Conservation (phyloP, 2,797 vertebrate species). For the Sparus aurata region DNA sequence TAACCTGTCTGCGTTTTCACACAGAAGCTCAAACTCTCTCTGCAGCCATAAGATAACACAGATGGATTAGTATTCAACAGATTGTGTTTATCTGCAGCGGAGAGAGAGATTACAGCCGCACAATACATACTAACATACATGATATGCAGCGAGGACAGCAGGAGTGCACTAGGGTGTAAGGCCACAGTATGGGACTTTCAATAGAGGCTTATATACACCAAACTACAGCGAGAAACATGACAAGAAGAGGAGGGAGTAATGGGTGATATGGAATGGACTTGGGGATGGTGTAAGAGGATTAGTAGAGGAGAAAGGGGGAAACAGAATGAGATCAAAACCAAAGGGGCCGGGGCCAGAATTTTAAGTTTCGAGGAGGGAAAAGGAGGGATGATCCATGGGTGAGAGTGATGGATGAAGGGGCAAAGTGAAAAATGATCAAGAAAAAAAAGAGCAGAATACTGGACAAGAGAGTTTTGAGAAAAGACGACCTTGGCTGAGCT, state of each 20-base stretch:
- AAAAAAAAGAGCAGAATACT: neutral
- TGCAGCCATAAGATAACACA: neutral
- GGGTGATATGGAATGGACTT: slow-evolving; percentile 32
- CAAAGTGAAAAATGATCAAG: slow-evolving; percentile 9
- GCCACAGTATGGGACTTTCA: neutral
- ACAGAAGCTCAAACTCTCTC: neutral
- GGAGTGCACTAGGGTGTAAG: neutral
- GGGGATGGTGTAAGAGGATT: slow-evolving; percentile 57
- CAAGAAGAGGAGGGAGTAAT: slow-evolving; percentile 29
- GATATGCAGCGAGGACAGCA: slow-evolving; percentile 15
- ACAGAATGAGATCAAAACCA: slow-evolving; percentile 41
- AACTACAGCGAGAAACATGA: slow-evolving; percentile 16
- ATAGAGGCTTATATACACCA: neutral
- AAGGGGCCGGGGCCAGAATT: slow-evolving; percentile 11
- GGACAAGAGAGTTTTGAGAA: neutral
- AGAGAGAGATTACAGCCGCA: neutral
- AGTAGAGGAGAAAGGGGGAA: slow-evolving; percentile 48
- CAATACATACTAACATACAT: slow-evolving; percentile 6
- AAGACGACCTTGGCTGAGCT: slow-evolving; percentile 3
- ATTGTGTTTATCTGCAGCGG: neutral
- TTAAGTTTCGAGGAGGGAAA: slow-evolving; percentile 36
- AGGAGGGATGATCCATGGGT: slow-evolving; percentile 16
- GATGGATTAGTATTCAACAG: neutral
- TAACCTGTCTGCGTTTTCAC: neutral
- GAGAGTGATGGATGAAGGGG: slow-evolving; percentile 19